Base-by-base conservation (phyloP, 2,888 invertebrate species). In the Emmelina monodactyla region DNA sequence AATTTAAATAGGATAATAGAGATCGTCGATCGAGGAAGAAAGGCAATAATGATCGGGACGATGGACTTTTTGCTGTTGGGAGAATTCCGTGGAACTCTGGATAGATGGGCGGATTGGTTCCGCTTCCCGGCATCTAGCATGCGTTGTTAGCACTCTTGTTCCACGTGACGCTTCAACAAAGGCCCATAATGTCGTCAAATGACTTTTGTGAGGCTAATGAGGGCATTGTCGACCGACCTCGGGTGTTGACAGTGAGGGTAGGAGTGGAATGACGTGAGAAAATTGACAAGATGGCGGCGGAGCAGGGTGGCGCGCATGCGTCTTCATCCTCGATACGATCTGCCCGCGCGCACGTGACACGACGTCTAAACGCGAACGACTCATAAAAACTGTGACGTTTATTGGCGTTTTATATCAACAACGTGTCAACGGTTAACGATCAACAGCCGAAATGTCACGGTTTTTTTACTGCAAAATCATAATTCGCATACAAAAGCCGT, bases 311-410 rank as follows among this genome's bases (percentile, higher is more conserved):
- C 61, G 55, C 47, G 52, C 62, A 57, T n/a, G n/a, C n/a, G n/a
- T n/a, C n/a, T n/a, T n/a, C n/a, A n/a, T 62, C 55, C 55, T 60
- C 66, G 75, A 72, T 75, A 69, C 63, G 50, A 75, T 75, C 75
- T 66, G 68, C 55, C 64, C 58, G 53, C 61, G 55, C 68, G 75
- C 71, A 68, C 78, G 78, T 78, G 76, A 78, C 69, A 43, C 57
- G 76, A 68, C 68, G 73, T 51, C 65, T 53, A 50, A 50, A 59
- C 53, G 58, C 55, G 59, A 55, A 56, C 51, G 62, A 55, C 58
- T 71, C 72, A 76, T 76, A 78, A 79, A 78, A 75, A 76, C n/a
- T 73, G 73, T 76, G 78, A 76, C 78, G 66, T 75, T 79, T 76
- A 79, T 75, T 76, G 71, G 72, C 66, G 59, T 69, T 75, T 79